phyloP scores from a whole-genome alignment of 2,797 vertebrate genomes.

The Sarcophilus harrisii region DNA sequence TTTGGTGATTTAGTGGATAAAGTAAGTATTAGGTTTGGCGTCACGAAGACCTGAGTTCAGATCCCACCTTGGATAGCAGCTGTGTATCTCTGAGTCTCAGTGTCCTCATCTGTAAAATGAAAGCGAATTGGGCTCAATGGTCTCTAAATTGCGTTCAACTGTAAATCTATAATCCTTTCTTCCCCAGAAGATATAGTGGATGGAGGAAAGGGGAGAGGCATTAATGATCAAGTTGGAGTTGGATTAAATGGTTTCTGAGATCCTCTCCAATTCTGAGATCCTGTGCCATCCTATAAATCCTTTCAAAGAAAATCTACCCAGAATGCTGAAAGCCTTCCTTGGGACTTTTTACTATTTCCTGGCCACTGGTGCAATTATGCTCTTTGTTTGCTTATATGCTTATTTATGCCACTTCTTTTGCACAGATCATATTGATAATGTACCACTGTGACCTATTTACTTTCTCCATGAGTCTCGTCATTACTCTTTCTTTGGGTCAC shows the following conservation, averaged over 20 bases:
- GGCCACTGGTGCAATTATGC: background rate
- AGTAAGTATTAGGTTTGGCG: background rate
- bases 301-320: background rate
- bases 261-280: background rate
- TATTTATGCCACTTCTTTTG: background rate
- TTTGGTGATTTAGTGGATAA: background rate
- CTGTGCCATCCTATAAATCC: background rate
- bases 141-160: background rate
- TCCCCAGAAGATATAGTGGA: background rate
- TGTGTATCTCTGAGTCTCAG: background rate
- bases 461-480: background rate
- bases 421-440: background rate
- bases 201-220: background rate
- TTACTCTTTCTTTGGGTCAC: background rate
- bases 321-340: background rate
- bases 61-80: background rate
- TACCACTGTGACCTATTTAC: background rate
- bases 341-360: background rate
- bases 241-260: background rate
- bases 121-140: background rate
- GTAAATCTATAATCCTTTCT: background rate
- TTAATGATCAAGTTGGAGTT: background rate
- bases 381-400: background rate
- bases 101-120: background rate
- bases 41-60: background rate